Evolutionary conservation across 92 coral and sea anemone species (phyloP), one percentile per base, ranked within the genome.

Genomic region (Plumapathes pennacea): DNA sequence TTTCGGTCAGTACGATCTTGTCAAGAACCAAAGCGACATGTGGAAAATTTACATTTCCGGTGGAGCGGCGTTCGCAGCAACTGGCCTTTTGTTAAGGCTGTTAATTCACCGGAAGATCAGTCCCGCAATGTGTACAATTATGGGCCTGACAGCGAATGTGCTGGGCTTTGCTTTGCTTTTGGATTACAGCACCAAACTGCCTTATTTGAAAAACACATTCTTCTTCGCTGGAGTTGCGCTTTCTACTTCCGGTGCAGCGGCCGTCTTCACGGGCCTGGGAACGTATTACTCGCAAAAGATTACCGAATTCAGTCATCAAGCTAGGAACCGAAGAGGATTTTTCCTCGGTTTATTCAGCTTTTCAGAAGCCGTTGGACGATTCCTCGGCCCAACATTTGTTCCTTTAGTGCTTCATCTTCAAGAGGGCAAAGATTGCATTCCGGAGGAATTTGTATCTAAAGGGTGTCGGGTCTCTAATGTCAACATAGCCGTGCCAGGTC

Each of bases 21-120:
- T 89, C 42, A 38, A 67, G 10, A 40, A 77, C 2, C 62, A 81
- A 28, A 67, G 63, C 21, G 86, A 94, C 34, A 48, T 84, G 25
- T 94, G 99, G 99, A 94, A 89, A 25, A 88, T 83, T 13, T 94
- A 80, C 41, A 64, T 94, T 15, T 86, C 97, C 20, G 97, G 84
- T 25, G 89, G 95, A 27, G 54, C 70, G 2, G 77, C 95, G 7
- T 77, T 94, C 46, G 60, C 78, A 25, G 32, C 73, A 1, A 52
- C 95, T 19, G 89, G 94, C 28, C 25, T 81, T 4, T 11, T 85
- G n/a, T 55, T 94, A 2, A 65, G 89, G 22, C 47, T 57, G 7
- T 51, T 67, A 19, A 94, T 94, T 31, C 96, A 83, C 32, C 80
- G 86, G 32, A 83, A 64, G 48, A 46, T 82, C 7, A 70, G 82